A percentile compares a stretch with the other conserved stretches of the same genome.
phyloP scores from a whole-genome alignment of 1,140 invertebrate genomes.

The Lepidurus apus region DNA sequence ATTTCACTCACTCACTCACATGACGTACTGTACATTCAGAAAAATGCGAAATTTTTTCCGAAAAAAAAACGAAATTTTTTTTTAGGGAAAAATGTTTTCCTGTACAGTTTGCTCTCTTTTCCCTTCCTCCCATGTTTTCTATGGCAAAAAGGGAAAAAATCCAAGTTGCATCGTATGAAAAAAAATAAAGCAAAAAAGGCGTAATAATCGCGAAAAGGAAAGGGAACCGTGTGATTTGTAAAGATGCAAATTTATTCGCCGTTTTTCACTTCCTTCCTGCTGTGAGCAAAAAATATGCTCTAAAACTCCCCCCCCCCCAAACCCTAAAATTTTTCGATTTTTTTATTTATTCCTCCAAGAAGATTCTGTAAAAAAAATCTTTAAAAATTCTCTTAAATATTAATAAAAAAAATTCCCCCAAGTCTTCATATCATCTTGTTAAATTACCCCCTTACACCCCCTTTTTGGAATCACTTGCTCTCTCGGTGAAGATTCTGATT shows the following conservation, averaged over 20 bases:
- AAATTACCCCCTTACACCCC: not conserved
- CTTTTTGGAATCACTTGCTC: not conserved
- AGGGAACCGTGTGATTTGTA: too few species aligned
- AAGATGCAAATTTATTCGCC: too few species aligned
- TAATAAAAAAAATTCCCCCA: not conserved
- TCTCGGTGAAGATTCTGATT: too few species aligned
- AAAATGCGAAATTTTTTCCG: too few species aligned
- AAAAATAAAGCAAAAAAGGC: too few species aligned
- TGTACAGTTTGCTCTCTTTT: not conserved
- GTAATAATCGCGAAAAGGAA: too few species aligned
- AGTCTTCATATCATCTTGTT: not conserved
- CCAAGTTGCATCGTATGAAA: too few species aligned
- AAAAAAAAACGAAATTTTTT: too few species aligned
- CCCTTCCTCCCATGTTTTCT: not conserved
- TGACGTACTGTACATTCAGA: not conserved
- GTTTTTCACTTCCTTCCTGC: not conserved
- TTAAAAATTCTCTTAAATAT: not conserved
- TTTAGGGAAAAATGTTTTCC: too few species aligned
- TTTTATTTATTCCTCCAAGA: too few species aligned
- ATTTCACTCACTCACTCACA: not conserved
- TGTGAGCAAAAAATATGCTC: not conserved
- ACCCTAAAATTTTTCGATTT: too few species aligned
- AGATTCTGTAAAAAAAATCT: constrained; percentile 23
- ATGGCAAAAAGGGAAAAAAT: not conserved
- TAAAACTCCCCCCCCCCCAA: not conserved